Evolutionary conservation across 1,140 invertebrate genomes (phyloP).

Genomic region (Apis laboriosa): DNA sequence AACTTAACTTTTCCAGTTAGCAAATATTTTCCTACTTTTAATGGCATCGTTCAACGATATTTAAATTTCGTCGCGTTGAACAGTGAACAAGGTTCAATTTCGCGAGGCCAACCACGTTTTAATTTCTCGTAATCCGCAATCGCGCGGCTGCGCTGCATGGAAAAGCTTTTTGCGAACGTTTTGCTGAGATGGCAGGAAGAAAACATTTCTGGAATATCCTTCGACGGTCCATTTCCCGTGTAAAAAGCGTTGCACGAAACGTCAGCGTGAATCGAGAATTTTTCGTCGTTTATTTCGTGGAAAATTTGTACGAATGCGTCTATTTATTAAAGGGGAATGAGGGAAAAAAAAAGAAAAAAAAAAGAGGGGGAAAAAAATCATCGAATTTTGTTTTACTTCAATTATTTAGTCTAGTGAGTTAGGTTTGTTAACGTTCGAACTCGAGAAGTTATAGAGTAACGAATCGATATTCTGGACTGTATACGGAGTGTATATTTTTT

Average conservation of each 20-base stretch:
- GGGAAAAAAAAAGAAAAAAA: neutral
- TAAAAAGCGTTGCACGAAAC: conserved; percentile 16
- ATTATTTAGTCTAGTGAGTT: neutral
- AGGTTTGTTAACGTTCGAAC: neutral
- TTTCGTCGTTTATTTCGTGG: neutral
- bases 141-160: conserved; percentile 21
- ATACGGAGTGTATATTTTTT: neutral
- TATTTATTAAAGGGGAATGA: neutral
- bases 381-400: neutral
- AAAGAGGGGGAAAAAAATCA: no score
- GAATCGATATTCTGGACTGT: neutral
- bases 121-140: conserved; percentile 37
- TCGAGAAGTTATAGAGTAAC: neutral
- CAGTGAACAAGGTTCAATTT: conserved; percentile 4
- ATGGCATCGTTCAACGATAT: neutral
- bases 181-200: conserved; percentile 23
- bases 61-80: neutral
- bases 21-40: neutral
- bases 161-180: conserved; percentile 16
- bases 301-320: neutral
- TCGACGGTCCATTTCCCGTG: conserved; percentile 17
- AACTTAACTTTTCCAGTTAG: neutral
- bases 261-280: conserved; percentile 10
- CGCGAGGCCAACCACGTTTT: neutral
- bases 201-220: conserved; percentile 39